Evolutionary conservation across 2,797 vertebrate genomes (phyloP), one percentile per base, ranked within the genome.

Genomic region (Enteromius unitaeniatus): DNA sequence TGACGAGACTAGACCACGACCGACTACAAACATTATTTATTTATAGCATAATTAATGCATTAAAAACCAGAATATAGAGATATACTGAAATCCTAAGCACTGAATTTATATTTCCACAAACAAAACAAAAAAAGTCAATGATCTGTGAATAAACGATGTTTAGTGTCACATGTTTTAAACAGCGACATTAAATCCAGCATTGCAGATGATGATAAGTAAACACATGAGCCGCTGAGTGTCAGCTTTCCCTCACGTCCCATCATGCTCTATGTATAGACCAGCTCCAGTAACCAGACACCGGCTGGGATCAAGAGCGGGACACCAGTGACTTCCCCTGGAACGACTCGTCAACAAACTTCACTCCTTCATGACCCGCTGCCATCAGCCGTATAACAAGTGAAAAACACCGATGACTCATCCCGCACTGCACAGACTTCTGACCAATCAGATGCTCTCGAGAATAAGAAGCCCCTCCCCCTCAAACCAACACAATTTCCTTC

Each of bases 261-360:
- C 86, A 88, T 23, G 81, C 51, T 89, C 88, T 94, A 92, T 92
- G 87, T 93, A 89, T 94, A 94, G 93, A 91, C 81, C 83, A 89
- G 86, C 60, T 74, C 31, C 26, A 77, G 92, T 89, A 93, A 94
- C 88, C 84, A 81, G 91, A 94, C 85, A 65, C 67, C 34, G 70
- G 81, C 84, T 88, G 84, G 88, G 70, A 45, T 37, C n/a, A 21
- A 72, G 86, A 5, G 21, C 2, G 67, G 53, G 72, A 79, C 83
- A 68, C 42, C 42, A 14, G 15, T 23, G 40, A 70, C 47, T 51
- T 28, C 37, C 82, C 51, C 67, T 84, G 60, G 62, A 51, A 68
- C 49, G 37, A 73, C 73, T 58, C 51, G 6, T 58, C 11, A 55
- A 21, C 60, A 34, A 31, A 49, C 19, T 34, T 34, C 58, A 26